A percentile compares a stretch with the other conserved stretches of the same genome.
Conservation (phyloP, 2,888 invertebrate genomes). For the Rutpela maculata region DNA sequence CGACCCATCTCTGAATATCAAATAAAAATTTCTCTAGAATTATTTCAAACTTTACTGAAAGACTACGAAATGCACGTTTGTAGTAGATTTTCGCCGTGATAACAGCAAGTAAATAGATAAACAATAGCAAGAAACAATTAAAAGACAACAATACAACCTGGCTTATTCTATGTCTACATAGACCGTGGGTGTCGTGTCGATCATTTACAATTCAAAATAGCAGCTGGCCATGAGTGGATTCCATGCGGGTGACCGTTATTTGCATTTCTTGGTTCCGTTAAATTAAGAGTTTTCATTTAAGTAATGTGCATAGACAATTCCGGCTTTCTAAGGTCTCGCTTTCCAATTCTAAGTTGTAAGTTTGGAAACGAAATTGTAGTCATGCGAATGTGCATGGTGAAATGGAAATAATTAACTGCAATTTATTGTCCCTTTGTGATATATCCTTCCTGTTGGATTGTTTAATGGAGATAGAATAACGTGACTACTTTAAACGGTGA, state of each 20-base stretch:
- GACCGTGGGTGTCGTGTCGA: slow-evolving; percentile 60
- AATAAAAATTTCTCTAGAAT: neutral
- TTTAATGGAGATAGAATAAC: slow-evolving; percentile 23
- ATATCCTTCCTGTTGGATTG: slow-evolving; percentile 32
- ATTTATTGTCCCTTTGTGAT: slow-evolving; percentile 40
- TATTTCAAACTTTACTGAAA: neutral
- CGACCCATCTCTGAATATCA: too few relatives aligned
- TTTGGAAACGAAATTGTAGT: slow-evolving; percentile 22
- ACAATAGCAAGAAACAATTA: slow-evolving; percentile 57
- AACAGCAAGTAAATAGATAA: slow-evolving; percentile 50
- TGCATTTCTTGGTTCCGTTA: slow-evolving; percentile 54
- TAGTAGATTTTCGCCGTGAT: slow-evolving; percentile 34
- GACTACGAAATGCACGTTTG: slow-evolving; percentile 40
- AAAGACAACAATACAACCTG: slow-evolving; percentile 52
- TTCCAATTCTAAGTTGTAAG: slow-evolving; percentile 36
- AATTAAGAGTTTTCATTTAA: slow-evolving; percentile 40
- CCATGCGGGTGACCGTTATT: slow-evolving; percentile 53
- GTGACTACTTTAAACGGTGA: slow-evolving; percentile 21
- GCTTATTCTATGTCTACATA: slow-evolving; percentile 48
- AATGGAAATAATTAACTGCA: slow-evolving; percentile 41
- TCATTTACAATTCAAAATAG: slow-evolving; percentile 65
- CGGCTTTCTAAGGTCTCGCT: slow-evolving; percentile 20
- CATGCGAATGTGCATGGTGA: slow-evolving; percentile 41
- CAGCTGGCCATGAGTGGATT: slow-evolving; percentile 53
- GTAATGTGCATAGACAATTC: slow-evolving; percentile 39